Evolutionary conservation across 2,888 invertebrate genomes (phyloP), one percentile per base, ranked within the genome.

Genomic region (Lasioglossum vierecki): DNA sequence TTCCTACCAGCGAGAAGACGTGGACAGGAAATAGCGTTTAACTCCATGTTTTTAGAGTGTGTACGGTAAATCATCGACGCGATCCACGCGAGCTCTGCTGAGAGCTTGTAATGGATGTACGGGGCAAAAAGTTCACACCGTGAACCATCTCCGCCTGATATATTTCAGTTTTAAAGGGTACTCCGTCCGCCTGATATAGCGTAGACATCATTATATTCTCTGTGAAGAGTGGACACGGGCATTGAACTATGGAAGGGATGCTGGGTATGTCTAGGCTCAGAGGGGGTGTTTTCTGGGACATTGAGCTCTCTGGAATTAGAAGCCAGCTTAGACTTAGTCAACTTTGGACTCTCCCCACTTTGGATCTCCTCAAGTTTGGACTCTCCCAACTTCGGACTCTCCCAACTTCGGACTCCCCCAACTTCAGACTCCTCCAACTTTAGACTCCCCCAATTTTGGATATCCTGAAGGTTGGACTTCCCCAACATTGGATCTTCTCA

Each of bases 21-120:
- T 30, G 49, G 68, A 57, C 81, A 71, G 81, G 81, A 86, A 86
- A 85, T 81, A 86, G 76, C 86, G 86, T 85, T 85, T 86, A 81
- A 85, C 76, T 76, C 76, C 72, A 46, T 71, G 72, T 79, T 79
- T 72, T 70, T 78, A 73, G 60, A 46, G 75, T 79, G 57, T 41
- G 41, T 26, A 26, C 81, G 44, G 73, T 86, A 86, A 86, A 86
- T 86, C 86, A 86, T 85, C 76, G 68, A 18, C 68, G 35, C 46
- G n/a, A 53, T 49, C 13, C 39, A n/a, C 41, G 4, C 66, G 39
- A 26, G 46, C 13, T 39, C 6, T 5, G 39, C 30, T 11, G 80
- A 70, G 44, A 73, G 79, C 49, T 70, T 15, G 66, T 57, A 35
- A 49, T 57, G 35, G 60, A 46, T 26, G 26, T 22, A 22, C 11